These are phyloP conservation scores for Hydractinia echinata DNA, from an alignment of 30 jellyfish, hydroid and myxozoan species.

Conservation along the genomic window DNA sequence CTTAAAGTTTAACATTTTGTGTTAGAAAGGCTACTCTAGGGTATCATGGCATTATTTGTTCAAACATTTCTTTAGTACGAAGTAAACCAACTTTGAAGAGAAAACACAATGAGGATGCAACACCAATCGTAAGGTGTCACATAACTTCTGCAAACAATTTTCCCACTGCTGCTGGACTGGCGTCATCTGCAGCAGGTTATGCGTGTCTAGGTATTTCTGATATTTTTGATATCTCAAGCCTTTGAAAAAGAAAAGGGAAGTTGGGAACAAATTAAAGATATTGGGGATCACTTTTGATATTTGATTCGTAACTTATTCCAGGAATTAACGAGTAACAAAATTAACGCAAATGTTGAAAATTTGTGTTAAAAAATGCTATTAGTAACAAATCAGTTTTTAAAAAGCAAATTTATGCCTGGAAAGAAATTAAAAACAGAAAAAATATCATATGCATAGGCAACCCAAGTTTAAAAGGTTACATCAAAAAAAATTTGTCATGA, in stretches of 20 bases:
- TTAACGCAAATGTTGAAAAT: no score
- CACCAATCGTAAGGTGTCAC: conserved; percentile 30
- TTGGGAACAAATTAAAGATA: no score
- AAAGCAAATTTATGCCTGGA: neutral
- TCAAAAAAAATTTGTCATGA: neutral
- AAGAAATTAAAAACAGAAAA: neutral
- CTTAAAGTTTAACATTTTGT: no score
- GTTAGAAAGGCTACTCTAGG: no score
- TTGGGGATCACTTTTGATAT: no score
- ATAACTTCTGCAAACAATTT: conserved; percentile 77
- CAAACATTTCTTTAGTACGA: no score
- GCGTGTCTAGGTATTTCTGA: conserved; percentile 70
- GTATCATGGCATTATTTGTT: no score
- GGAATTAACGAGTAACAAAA: no score
- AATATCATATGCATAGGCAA: neutral
- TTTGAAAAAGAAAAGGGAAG: no score
- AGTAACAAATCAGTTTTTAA: neutral
- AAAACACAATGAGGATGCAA: conserved; percentile 38
- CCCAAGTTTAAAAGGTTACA: no score
- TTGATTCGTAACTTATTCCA: no score
- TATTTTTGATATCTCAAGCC: neutral
- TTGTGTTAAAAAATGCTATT: neutral
- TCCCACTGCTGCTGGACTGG: conserved; percentile 99
- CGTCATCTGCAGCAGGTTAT: conserved; percentile 98
- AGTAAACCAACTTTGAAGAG: conserved; percentile 43